Conservation (phyloP, 2,113 vertebrate genomes). For the Cranoglanis bouderius region DNA sequence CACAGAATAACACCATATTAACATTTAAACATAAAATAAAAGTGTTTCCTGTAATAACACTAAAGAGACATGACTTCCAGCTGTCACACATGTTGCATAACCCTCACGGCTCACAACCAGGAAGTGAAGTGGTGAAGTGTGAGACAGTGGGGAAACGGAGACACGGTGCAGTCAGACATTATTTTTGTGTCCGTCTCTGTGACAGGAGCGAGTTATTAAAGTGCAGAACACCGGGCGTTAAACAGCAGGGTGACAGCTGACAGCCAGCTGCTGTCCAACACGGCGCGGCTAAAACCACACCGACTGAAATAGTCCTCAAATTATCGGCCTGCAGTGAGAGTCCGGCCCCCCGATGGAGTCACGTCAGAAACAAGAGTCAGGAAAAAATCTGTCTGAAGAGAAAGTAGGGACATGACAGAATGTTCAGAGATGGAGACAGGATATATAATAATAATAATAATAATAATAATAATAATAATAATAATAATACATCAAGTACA, state of each 20-base stretch:
- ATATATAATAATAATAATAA: background rate
- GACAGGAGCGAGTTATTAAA: conserved; percentile 14
- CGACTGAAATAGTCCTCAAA: conserved; percentile 44
- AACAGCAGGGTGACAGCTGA: background rate
- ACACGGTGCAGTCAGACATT: background rate
- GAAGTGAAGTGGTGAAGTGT: conserved; percentile 8
- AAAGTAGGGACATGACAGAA: background rate
- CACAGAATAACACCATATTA: background rate
- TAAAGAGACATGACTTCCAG: background rate
- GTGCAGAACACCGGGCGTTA: background rate
- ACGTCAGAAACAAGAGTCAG: background rate
- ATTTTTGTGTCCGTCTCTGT: background rate
- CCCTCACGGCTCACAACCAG: background rate
- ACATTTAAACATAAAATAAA: background rate
- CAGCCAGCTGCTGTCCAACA: background rate
- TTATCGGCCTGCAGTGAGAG: conserved; percentile 5
- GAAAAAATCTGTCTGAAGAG: background rate
- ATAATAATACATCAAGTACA: background rate
- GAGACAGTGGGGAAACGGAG: background rate
- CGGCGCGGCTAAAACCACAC: background rate
- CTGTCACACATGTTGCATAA: background rate
- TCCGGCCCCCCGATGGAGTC: background rate
- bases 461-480: background rate
- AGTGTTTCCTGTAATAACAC: background rate
- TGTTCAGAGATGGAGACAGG: background rate